Evolutionary conservation across 2,113 vertebrate species (phyloP).

Genomic region (Rhombomys opimus): DNA sequence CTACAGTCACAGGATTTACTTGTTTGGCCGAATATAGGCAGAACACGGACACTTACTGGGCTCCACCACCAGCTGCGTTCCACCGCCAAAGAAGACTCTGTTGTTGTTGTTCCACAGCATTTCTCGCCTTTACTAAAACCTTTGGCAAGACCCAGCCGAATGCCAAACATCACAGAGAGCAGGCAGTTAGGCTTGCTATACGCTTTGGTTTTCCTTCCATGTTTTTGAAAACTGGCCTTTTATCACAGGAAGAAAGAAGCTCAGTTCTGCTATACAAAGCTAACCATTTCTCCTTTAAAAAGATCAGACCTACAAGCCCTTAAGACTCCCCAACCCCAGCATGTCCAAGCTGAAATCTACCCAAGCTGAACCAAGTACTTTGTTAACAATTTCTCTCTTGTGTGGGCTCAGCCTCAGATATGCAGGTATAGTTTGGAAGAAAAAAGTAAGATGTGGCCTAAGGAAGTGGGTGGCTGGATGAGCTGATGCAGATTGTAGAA

Average conservation of each 20-base stretch:
- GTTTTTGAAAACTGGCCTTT: conserved; percentile 47
- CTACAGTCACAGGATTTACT: conserved; percentile 47
- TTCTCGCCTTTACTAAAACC: conserved; percentile 80
- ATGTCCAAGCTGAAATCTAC: conserved; percentile 48
- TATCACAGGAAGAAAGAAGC: conserved; percentile 24
- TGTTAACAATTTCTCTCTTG: background rate
- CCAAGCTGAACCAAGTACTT: conserved; percentile 26
- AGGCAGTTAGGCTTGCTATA: background rate
- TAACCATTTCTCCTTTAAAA: conserved; percentile 56
- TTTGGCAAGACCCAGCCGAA: background rate
- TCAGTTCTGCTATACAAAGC: conserved; percentile 48
- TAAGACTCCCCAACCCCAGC: background rate
- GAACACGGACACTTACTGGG: conserved; percentile 76
- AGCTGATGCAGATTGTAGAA: background rate
- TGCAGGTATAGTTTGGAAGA: background rate
- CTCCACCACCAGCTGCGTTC: conserved; percentile 77
- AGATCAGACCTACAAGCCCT: background rate
- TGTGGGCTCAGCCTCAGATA: background rate
- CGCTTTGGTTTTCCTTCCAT: background rate
- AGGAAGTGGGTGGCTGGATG: background rate
- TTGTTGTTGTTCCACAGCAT: conserved; percentile 71
- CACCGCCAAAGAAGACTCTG: conserved; percentile 73
- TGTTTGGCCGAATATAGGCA: conserved; percentile 64
- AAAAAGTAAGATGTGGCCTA: no score
- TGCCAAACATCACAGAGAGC: background rate